Conservation (phyloP, 2,888 invertebrate genomes). For the Ischnus inquisitorius region DNA sequence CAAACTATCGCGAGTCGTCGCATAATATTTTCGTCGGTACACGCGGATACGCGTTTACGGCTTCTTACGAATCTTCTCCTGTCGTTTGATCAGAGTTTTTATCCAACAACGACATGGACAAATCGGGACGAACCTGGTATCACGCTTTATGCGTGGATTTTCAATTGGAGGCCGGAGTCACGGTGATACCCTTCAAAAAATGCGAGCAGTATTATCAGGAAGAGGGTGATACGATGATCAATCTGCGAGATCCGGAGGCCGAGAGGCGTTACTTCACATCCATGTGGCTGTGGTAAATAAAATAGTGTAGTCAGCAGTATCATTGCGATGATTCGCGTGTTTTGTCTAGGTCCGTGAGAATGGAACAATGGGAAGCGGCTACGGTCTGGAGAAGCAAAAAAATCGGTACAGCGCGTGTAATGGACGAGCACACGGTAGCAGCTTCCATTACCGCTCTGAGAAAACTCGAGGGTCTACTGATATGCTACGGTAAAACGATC, state of each 20-base stretch:
- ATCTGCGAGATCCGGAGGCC: slow-evolving; percentile 86
- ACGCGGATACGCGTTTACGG: too few relatives aligned
- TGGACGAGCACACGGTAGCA: slow-evolving; percentile 80
- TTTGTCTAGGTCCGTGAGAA: slow-evolving; percentile 86
- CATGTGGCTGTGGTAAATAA: slow-evolving; percentile 88
- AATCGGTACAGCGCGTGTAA: slow-evolving; percentile 78
- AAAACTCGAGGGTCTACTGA: slow-evolving; percentile 87
- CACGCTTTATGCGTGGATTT: slow-evolving; percentile 87
- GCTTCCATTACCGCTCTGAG: slow-evolving; percentile 86
- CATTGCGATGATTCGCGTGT: too few relatives aligned
- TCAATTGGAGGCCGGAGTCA: slow-evolving; percentile 88
- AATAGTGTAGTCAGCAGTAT: too few relatives aligned
- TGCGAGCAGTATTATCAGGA: slow-evolving; percentile 87
- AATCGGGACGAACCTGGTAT: slow-evolving; percentile 88
- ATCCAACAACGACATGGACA: slow-evolving; percentile 79
- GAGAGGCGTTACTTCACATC: slow-evolving; percentile 87
- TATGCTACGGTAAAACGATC: slow-evolving; percentile 85
- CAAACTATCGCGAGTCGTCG: too few relatives aligned
- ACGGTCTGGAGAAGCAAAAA: slow-evolving; percentile 87
- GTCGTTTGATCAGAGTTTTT: slow-evolving; percentile 74
- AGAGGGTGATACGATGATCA: slow-evolving; percentile 86
- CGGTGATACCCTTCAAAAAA: slow-evolving; percentile 86
- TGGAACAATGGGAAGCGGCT: slow-evolving; percentile 87
- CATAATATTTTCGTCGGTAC: too few relatives aligned
- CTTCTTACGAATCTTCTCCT: neutral